Evolutionary conservation across 2,797 vertebrate genomes (phyloP).

Genomic region (Notoglanidium macrostoma): DNA sequence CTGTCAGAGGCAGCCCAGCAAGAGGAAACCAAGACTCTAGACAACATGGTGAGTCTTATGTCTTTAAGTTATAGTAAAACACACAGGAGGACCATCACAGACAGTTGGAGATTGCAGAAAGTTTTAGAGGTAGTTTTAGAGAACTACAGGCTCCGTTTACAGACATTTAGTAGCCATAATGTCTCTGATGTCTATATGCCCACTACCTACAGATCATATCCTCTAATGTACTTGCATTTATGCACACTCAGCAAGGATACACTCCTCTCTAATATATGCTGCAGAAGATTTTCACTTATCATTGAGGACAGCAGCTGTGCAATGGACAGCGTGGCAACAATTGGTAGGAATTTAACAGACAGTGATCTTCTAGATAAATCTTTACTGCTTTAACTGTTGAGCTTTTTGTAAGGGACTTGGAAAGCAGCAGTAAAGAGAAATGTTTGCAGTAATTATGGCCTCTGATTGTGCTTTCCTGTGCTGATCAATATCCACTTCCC

Average conservation of each 20-base stretch:
- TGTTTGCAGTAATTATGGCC: conserved; percentile 37
- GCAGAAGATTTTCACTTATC: not conserved
- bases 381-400: not conserved
- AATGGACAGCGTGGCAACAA: not conserved
- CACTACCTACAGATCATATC: not conserved
- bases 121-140: not conserved
- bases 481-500: conserved; percentile 44
- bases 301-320: not conserved
- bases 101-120: not conserved
- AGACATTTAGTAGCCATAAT: not conserved
- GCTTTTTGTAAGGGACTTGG: conserved; percentile 25
- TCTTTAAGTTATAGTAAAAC: not conserved
- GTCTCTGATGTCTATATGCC: not conserved
- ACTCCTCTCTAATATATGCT: not conserved
- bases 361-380: not conserved
- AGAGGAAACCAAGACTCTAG: conserved; percentile 56
- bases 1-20: conserved; percentile 55
- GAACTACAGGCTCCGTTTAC: not conserved
- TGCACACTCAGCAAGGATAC: not conserved
- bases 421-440: conserved; percentile 36
- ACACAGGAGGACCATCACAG: not conserved
- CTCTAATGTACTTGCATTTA: not conserved
- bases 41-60: conserved; percentile 58
- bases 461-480: conserved; percentile 53
- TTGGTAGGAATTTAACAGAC: not conserved